Evolutionary conservation across 2,888 invertebrate genomes (phyloP).

Genomic region (Sphecodes monilicornis): DNA sequence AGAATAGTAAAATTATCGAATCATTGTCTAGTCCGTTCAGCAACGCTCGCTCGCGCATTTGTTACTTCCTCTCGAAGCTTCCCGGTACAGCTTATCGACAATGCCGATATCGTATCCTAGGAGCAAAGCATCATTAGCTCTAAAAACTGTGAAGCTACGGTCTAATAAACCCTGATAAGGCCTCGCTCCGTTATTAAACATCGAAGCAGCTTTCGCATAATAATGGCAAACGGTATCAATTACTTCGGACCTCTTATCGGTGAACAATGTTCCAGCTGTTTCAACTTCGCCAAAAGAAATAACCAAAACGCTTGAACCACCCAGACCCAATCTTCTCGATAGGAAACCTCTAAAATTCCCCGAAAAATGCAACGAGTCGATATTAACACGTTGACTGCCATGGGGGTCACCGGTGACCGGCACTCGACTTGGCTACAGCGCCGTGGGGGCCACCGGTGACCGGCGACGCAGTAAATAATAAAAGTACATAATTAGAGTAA

Average conservation of each 20-base stretch:
- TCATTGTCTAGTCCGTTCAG: neutral
- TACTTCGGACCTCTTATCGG: neutral
- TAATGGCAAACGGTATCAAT: neutral
- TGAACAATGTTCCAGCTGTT: too few species aligned
- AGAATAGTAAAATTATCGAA: neutral
- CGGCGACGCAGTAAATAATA: too few species aligned
- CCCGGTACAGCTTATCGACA: slow-evolving; percentile 7
- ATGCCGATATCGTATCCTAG: slow-evolving; percentile 49
- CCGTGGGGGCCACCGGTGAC: too few species aligned
- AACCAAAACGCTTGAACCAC: neutral
- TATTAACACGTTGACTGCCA: too few species aligned
- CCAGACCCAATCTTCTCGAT: neutral
- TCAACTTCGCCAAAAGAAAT: neutral
- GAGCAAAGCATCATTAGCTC: slow-evolving; percentile 5
- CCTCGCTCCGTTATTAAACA: neutral
- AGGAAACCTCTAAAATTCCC: rapidly evolving
- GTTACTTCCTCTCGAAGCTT: neutral
- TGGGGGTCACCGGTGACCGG: too few species aligned
- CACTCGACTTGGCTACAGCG: too few species aligned
- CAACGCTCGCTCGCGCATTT: neutral
- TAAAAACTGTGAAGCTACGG: neutral
- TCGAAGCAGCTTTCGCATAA: neutral
- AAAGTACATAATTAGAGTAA: too few species aligned
- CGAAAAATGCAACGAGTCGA: neutral
- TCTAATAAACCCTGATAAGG: slow-evolving; percentile 30